Evolutionary conservation across 2,888 invertebrate genomes (phyloP).

Genomic region (Napeogenes sylphis): DNA sequence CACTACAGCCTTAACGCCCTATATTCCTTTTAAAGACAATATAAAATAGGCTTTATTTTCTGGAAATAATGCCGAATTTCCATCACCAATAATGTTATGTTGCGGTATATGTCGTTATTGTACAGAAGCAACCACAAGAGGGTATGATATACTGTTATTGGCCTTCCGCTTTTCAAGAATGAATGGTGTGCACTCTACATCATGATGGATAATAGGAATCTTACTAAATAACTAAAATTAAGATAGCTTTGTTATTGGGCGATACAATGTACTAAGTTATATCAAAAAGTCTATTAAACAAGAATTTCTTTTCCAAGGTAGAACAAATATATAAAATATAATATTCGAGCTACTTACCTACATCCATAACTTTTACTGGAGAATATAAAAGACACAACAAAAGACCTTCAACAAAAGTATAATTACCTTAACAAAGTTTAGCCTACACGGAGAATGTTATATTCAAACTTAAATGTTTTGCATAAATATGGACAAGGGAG

Average conservation of each 20-base stretch:
- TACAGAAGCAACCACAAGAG: slow-evolving; percentile 34
- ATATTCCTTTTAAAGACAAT: slow-evolving; percentile 3
- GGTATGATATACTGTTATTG: slow-evolving; percentile 40
- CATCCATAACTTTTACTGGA: no score
- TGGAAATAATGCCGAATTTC: slow-evolving; percentile 11
- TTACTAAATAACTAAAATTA: slow-evolving; percentile 26
- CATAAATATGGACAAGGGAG: slow-evolving; percentile 21
- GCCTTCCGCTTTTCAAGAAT: slow-evolving; percentile 35
- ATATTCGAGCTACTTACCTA: no score
- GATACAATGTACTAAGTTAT: not conserved
- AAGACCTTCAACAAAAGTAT: not conserved
- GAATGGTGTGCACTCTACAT: slow-evolving; percentile 31
- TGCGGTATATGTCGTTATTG: slow-evolving; percentile 27
- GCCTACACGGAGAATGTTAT: not conserved
- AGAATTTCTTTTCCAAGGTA: no score
- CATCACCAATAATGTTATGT: slow-evolving; percentile 6
- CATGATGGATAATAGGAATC: slow-evolving; percentile 29
- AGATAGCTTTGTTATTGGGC: slow-evolving; percentile 14
- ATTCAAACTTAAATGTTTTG: not conserved
- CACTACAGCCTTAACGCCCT: slow-evolving; percentile 10
- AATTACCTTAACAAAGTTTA: not conserved
- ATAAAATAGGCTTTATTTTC: slow-evolving; percentile 5
- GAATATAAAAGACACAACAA: no score
- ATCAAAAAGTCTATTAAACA: not conserved
- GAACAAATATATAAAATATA: no score